Evolutionary conservation across 2,113 vertebrate genomes (phyloP).

Genomic region (Boleophthalmus pectinirostris): DNA sequence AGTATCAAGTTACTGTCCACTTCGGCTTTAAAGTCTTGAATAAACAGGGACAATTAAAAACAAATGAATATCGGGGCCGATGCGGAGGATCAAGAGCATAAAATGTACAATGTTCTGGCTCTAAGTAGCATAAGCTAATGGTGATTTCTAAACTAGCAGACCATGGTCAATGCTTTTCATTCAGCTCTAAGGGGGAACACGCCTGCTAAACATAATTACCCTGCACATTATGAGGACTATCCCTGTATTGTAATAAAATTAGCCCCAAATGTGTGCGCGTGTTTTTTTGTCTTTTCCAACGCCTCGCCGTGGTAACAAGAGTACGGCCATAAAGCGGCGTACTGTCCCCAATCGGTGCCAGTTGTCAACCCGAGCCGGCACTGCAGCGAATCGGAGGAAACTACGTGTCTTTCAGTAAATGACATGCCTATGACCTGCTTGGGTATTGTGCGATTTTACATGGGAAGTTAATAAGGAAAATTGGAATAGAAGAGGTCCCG

Average conservation of each 20-base stretch:
- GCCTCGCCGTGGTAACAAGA: constrained; percentile 68
- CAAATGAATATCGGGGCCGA: constrained; percentile 89
- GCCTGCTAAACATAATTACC: constrained; percentile 97
- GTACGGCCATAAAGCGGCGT: constrained; percentile 63
- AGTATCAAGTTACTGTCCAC: not conserved
- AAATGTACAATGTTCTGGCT: constrained; percentile 98
- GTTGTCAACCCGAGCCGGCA: constrained; percentile 74
- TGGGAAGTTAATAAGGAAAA: constrained; percentile 54
- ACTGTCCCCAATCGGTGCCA: constrained; percentile 59
- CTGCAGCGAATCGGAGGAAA: constrained; percentile 66
- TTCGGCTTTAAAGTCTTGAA: constrained; percentile 80
- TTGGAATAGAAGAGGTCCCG: constrained; percentile 36
- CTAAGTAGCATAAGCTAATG: constrained; percentile 97
- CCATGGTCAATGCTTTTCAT: constrained; percentile 92
- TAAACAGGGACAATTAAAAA: constrained; percentile 87
- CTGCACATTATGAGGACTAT: constrained; percentile 87
- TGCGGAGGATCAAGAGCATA: constrained; percentile 93
- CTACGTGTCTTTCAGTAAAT: constrained; percentile 69
- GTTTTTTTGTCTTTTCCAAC: constrained; percentile 76
- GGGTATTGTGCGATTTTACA: constrained; percentile 63
- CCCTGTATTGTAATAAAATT: constrained; percentile 83
- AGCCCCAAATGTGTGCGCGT: constrained; percentile 71
- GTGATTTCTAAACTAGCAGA: constrained; percentile 96
- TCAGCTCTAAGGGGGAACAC: constrained; percentile 84
- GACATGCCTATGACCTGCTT: constrained; percentile 61